Conservation (phyloP, 1,140 invertebrate species). For the Liolophura sinensis region DNA sequence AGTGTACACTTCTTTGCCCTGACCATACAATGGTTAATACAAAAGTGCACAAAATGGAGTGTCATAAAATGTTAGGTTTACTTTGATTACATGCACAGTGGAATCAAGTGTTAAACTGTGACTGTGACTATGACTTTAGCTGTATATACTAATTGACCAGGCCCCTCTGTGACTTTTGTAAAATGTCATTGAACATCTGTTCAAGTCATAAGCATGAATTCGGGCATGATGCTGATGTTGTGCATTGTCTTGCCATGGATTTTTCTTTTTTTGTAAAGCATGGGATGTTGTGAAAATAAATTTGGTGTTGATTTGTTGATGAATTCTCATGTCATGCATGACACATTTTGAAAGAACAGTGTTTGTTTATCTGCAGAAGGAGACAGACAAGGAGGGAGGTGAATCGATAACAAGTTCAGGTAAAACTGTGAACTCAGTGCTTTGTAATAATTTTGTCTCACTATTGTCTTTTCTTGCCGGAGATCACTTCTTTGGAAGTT, state of each 20-base stretch:
- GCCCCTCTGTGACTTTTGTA: no score
- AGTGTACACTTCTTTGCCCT: constrained; percentile 1
- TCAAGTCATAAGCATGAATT: no score
- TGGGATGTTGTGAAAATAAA: neutral
- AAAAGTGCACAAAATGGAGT: no score
- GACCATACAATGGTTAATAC: neutral
- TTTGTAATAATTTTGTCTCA: neutral
- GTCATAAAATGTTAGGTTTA: no score
- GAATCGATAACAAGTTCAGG: constrained; percentile 40
- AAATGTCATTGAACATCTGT: no score
- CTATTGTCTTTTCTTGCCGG: neutral
- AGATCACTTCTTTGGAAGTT: neutral
- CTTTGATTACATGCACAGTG: no score
- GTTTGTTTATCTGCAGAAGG: neutral
- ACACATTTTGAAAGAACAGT: neutral
- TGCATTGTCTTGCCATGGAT: neutral
- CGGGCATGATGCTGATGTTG: neutral
- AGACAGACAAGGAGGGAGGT: neutral
- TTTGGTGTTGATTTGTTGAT: neutral
- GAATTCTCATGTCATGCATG: neutral
- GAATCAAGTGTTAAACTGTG: no score
- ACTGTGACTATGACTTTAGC: no score
- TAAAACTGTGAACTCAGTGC: constrained; percentile 7
- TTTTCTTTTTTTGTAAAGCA: neutral
- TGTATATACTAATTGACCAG: no score